A percentile compares a stretch with the other conserved stretches of the same genome.
Evolutionary conservation across 2,888 invertebrate genomes (phyloP).

Genomic region (Linnaemya vulpina): DNA sequence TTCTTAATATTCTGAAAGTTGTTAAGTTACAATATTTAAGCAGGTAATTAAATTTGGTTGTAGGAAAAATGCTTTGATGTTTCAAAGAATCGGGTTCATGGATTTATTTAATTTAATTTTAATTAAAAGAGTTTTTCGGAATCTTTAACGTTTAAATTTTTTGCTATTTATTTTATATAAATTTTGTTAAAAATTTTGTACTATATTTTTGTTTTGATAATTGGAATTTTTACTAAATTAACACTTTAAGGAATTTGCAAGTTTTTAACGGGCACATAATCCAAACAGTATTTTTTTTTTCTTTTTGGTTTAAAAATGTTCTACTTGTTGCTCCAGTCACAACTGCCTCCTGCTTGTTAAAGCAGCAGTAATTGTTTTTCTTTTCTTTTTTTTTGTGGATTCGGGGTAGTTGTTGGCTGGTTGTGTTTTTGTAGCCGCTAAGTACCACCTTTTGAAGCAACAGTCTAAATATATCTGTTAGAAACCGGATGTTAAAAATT

Average conservation of each 20-base stretch:
- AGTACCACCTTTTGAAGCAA: constrained; percentile 58
- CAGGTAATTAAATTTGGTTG: too few species aligned
- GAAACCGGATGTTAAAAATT: constrained; percentile 46
- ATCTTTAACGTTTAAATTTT: background rate
- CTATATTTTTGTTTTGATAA: constrained; percentile 22
- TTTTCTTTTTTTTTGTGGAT: background rate
- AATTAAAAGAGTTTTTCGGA: background rate
- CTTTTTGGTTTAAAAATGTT: background rate
- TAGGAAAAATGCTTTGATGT: too few species aligned
- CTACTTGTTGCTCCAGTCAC: constrained; percentile 61
- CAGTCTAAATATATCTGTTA: constrained; percentile 57
- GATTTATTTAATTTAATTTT: too few species aligned
- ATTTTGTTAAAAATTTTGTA: constrained; percentile 34
- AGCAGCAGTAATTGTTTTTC: background rate
- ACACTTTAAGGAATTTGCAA: too few species aligned
- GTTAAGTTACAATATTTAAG: too few species aligned
- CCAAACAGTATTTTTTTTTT: constrained; percentile 3
- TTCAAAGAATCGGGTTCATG: too few species aligned
- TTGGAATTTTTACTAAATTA: background rate
- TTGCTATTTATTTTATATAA: background rate
- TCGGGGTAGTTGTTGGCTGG: constrained; percentile 13
- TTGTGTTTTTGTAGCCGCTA: constrained; percentile 37
- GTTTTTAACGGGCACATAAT: background rate
- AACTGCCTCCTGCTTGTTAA: constrained; percentile 25
- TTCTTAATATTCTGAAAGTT: too few species aligned